These are phyloP conservation scores for Panthera uncia DNA, from an alignment of 2,113 vertebrate species.

Conservation along the genomic window DNA sequence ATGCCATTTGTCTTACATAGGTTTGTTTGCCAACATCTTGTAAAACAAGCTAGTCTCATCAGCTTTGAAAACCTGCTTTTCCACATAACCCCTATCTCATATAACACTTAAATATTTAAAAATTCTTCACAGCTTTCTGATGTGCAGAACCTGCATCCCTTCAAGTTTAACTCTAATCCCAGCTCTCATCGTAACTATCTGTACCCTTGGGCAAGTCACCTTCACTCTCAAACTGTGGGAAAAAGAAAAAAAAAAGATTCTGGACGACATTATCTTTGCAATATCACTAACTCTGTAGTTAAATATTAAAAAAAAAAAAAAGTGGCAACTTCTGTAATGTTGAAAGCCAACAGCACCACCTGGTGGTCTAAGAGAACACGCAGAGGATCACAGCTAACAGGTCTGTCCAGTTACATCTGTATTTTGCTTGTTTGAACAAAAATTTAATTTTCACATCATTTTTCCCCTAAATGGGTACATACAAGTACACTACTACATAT, in stretches of 20 bases:
- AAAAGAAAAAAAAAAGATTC: background rate
- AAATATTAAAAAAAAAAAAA: background rate
- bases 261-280: background rate
- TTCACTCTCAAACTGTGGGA: background rate
- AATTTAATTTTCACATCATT: background rate
- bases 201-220: background rate
- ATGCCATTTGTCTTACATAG: background rate
- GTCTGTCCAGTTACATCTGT: background rate
- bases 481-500: background rate
- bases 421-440: background rate
- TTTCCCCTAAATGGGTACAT: background rate
- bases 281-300: background rate
- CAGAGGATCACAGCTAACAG: background rate
- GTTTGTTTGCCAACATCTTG: background rate
- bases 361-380: background rate
- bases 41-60: background rate
- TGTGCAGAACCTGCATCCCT: background rate
- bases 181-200: background rate
- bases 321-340: background rate
- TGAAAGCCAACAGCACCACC: slow-evolving; percentile 25
- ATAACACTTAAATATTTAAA: background rate
- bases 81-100: background rate
- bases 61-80: background rate
- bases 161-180: background rate
- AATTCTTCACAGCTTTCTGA: background rate